Evolutionary conservation across 2,797 vertebrate species (phyloP).

Genomic region (Spizella passerina): DNA sequence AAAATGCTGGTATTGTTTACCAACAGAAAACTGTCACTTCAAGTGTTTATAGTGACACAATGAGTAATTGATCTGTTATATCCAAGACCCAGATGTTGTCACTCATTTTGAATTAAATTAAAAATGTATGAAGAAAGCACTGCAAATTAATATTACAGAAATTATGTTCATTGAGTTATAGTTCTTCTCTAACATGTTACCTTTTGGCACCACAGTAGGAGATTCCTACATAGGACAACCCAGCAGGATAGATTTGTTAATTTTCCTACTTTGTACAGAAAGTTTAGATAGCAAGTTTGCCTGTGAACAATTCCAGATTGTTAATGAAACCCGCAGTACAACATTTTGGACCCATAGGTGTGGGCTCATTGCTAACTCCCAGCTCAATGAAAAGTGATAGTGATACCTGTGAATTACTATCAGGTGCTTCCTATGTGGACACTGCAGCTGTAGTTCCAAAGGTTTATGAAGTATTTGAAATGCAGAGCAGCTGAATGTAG

Average conservation of each 20-base stretch:
- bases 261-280: neutral
- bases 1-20: slow-evolving; percentile 84
- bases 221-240: neutral
- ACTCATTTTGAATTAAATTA: neutral
- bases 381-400: no score
- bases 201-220: neutral
- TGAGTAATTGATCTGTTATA: neutral
- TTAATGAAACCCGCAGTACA: neutral
- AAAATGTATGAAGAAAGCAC: neutral
- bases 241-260: neutral
- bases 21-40: slow-evolving; percentile 49
- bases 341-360: neutral
- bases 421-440: neutral
- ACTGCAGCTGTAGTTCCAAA: neutral
- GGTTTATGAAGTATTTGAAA: neutral
- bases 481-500: neutral
- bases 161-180: neutral
- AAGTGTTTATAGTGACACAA: slow-evolving; percentile 17
- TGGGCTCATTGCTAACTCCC: neutral
- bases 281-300: neutral
- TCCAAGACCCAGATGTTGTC: neutral
- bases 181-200: neutral
- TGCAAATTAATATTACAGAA: neutral
- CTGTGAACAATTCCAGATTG: neutral
- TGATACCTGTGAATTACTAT: neutral